Evolutionary conservation across 2,797 vertebrate species (phyloP).

Genomic region (Enteromius argenteus): DNA sequence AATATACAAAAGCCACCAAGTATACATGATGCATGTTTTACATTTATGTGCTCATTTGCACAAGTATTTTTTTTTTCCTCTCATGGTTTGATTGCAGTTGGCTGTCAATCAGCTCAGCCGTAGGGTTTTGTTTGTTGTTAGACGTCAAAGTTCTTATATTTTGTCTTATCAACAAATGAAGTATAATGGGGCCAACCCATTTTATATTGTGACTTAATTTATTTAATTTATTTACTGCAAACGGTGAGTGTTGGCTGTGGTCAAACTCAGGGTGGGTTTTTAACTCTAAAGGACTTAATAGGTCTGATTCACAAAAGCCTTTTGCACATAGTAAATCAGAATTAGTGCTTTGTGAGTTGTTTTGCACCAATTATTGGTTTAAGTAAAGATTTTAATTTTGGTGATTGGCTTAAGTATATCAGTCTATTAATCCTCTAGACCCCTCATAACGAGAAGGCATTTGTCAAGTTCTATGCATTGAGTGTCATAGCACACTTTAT

Average conservation of each 20-base stretch:
- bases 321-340: constrained; percentile 25
- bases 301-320: constrained; percentile 41
- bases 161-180: constrained; percentile 69
- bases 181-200: constrained; percentile 66
- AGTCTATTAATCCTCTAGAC: constrained; percentile 28
- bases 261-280: constrained; percentile 63
- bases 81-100: constrained; percentile 57
- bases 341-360: constrained; percentile 20
- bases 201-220: constrained; percentile 70
- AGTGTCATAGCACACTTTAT: constrained; percentile 72
- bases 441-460: constrained; percentile 73
- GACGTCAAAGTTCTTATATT: constrained; percentile 67
- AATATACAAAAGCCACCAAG: constrained; percentile 48
- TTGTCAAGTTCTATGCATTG: constrained; percentile 70
- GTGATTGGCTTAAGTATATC: constrained; percentile 25
- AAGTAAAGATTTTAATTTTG: constrained; percentile 1
- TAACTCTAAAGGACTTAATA: constrained; percentile 58
- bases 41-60: constrained; percentile 59
- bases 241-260: constrained; percentile 61
- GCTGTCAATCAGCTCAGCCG: constrained; percentile 55
- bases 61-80: constrained; percentile 48
- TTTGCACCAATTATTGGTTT: constrained; percentile 37
- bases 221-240: constrained; percentile 72
- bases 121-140: constrained; percentile 62
- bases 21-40: constrained; percentile 50